Conservation (phyloP, 1,140 invertebrate genomes). For the Schlechtendalia chinensis region DNA sequence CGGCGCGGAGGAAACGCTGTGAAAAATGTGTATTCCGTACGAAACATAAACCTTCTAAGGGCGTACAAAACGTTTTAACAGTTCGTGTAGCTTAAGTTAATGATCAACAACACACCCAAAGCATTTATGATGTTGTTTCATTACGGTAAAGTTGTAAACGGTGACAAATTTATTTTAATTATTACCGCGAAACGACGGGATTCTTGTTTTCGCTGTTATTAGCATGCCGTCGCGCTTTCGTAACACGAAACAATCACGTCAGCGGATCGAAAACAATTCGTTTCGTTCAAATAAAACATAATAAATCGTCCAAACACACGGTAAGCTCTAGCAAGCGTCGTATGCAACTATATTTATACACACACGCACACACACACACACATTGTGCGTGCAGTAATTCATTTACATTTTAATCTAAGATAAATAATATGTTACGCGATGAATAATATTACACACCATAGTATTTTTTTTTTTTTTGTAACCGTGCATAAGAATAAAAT, state of each 20-base stretch:
- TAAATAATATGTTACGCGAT: no score
- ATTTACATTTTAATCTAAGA: no score
- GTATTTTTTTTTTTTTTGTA: no score
- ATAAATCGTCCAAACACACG: no score
- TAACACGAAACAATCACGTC: not conserved
- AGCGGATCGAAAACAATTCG: not conserved
- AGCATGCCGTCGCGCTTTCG: no score
- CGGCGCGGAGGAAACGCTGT: not conserved
- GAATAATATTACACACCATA: no score
- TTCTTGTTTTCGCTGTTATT: not conserved
- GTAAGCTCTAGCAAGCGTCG: no score
- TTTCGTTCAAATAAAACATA: not conserved
- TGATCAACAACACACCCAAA: slow-evolving; percentile 15
- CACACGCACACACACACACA: no score
- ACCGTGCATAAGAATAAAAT: no score
- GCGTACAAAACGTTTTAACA: slow-evolving; percentile 1
- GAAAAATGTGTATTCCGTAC: slow-evolving; percentile 2
- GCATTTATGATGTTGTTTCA: not conserved
- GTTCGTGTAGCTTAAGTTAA: slow-evolving; percentile 15
- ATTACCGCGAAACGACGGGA: not conserved
- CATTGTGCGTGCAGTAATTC: no score
- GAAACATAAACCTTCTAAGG: not conserved
- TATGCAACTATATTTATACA: no score
- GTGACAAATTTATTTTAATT: slow-evolving; percentile 32
- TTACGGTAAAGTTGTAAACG: slow-evolving; percentile 9